Percentiles rank a stretch among this genome's conserved stretches.
Evolutionary conservation across 2,113 vertebrate genomes (phyloP).

Genomic region (Muntiacus reevesi): DNA sequence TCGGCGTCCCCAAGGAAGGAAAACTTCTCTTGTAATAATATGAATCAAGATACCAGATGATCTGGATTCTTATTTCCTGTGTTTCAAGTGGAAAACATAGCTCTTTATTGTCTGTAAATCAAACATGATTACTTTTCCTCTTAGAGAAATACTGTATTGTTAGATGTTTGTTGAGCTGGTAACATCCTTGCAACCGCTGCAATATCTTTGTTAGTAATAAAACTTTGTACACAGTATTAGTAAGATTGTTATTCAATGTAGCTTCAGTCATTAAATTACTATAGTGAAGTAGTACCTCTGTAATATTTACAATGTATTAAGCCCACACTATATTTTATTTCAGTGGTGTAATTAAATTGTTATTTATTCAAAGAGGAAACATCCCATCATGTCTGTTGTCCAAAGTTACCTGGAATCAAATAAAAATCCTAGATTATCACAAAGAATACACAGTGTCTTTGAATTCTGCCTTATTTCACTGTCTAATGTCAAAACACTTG

Average conservation of each 20-base stretch:
- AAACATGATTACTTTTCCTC: constrained; percentile 85
- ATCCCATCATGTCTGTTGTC: constrained; percentile 78
- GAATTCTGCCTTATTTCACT: constrained; percentile 71
- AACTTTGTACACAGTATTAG: constrained; percentile 85
- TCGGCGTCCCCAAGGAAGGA: constrained; percentile 71
- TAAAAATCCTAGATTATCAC: constrained; percentile 72
- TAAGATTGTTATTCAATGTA: constrained; percentile 87
- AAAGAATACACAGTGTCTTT: constrained; percentile 31
- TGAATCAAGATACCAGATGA: constrained; percentile 77
- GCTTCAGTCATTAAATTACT: constrained; percentile 84
- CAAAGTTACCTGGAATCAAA: constrained; percentile 75
- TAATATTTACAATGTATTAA: constrained; percentile 84
- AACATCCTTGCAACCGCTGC: constrained; percentile 82
- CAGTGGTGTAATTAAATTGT: constrained; percentile 85
- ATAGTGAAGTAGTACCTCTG: constrained; percentile 85
- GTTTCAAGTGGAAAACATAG: constrained; percentile 82
- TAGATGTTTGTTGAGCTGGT: constrained; percentile 88
- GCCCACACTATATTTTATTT: constrained; percentile 85
- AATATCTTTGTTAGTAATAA: constrained; percentile 85
- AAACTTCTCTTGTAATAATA: constrained; percentile 79
- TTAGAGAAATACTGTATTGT: constrained; percentile 86
- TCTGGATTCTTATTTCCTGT: constrained; percentile 81
- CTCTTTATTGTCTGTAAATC: constrained; percentile 86
- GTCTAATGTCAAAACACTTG: constrained; percentile 48
- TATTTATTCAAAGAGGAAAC: constrained; percentile 84